These are phyloP conservation scores for Papilio xuthus DNA, from an alignment of 1,140 invertebrate genomes.

Conservation along the genomic window DNA sequence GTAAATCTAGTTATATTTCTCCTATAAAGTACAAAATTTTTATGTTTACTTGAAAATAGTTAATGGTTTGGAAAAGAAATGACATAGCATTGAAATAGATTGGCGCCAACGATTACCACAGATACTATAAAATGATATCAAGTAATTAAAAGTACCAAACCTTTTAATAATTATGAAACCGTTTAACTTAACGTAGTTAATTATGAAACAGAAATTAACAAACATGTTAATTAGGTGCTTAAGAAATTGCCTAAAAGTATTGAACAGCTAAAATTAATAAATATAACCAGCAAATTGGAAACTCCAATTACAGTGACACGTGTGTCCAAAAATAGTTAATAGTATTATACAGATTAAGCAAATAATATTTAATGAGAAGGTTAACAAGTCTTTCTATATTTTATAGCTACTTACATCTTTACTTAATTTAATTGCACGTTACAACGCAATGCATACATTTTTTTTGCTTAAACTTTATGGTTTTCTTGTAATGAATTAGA, in stretches of 20 bases:
- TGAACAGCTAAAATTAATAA: slow-evolving; percentile 18
- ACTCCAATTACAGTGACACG: background rate
- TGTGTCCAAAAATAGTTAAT: slow-evolving; percentile 21
- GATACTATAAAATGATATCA: slow-evolving; percentile 4
- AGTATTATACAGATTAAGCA: slow-evolving; percentile 11
- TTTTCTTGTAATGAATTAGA: background rate
- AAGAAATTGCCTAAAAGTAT: slow-evolving; percentile 18
- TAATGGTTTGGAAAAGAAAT: background rate
- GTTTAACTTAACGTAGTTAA: background rate
- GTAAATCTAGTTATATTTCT: no score
- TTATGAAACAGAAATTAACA: background rate
- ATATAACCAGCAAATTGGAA: background rate
- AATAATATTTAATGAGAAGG: slow-evolving; percentile 7
- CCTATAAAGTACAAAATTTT: background rate
- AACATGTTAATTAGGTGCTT: background rate
- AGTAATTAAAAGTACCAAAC: slow-evolving; percentile 6
- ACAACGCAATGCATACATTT: background rate
- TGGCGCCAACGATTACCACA: slow-evolving; percentile 14
- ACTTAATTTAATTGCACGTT: background rate
- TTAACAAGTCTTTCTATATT: slow-evolving; percentile 4
- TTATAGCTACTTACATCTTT: background rate
- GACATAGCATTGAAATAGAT: background rate
- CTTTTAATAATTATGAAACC: background rate
- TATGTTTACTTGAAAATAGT: background rate
- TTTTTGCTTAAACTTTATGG: background rate